Base-by-base conservation (phyloP, 2,888 invertebrate species). In the Cerceris ruficornis region DNA sequence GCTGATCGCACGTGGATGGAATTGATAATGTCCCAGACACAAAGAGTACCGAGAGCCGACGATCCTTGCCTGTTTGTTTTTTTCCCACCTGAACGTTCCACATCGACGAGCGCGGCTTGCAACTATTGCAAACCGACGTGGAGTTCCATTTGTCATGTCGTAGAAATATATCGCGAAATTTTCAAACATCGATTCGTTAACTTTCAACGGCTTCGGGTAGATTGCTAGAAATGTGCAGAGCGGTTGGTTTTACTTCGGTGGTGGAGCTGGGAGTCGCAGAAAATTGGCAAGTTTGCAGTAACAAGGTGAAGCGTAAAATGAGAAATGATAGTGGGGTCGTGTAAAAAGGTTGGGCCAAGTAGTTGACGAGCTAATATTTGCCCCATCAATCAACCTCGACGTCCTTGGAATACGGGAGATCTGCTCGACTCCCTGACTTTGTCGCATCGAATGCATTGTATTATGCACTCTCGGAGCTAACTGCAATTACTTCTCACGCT, bases 281-380 rank as follows among this genome's bases (percentile, higher is more conserved):
- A n/a, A 52, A 9, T 6, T 14, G 57, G 9, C 50, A 15, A 42
- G 61, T n/a, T n/a, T n/a, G 17, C 41, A 11, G 57, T 57, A 52
- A 14, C 7, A 7, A 4, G 13, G 41, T n/a, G 42, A 57, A 50
- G 54, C 65, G 28, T 39, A 54, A 50, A 15, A 28, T 55, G 9
- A 28, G n/a, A 41, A 17, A 11, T 17, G 50, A 55, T 43, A 42
- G 54, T 8, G 43, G 8, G 65, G 50, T 43, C 7, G 54, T 15
- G 59, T 14, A 42, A 50, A 59, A 73, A 73, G 62, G 73, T 61
- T 62, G 77, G 62, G 57, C 52, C 77, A 59, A 69, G 65, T 64
- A 62, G 69, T 69, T 73, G 62, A 13, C 55, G 68, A 58, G 77
- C 72, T 78, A 81, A 81, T 82, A 82, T 82, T 81, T 81, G 75